A percentile compares a stretch with the other conserved stretches of the same genome.
These are phyloP conservation scores for Mesembrinibis cayennensis DNA, from an alignment of 2,113 vertebrate species.

Conservation along the genomic window DNA sequence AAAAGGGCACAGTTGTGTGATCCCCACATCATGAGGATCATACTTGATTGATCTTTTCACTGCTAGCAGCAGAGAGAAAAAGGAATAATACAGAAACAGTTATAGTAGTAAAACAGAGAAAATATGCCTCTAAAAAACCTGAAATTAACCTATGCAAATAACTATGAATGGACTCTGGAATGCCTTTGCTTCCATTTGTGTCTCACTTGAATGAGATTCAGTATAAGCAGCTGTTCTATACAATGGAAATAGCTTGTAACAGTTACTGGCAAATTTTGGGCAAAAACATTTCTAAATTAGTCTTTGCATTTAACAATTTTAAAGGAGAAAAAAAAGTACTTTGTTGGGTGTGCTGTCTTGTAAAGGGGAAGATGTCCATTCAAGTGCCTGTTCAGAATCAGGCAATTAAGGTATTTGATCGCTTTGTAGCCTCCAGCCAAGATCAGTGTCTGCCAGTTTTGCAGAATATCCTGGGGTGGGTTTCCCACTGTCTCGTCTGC, in stretches of 20 bases:
- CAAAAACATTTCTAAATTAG: neutral
- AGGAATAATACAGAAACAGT: neutral
- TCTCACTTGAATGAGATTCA: slow-evolving; percentile 30
- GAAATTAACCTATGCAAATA: slow-evolving; percentile 54
- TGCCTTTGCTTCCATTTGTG: slow-evolving; percentile 8
- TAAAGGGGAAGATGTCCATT: neutral
- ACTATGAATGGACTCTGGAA: neutral
- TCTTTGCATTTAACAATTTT: neutral
- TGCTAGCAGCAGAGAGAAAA: neutral
- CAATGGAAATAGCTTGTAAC: neutral
- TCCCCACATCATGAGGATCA: neutral
- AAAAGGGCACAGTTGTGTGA: neutral
- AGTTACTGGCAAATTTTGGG: neutral
- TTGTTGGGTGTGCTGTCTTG: neutral
- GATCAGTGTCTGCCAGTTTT: neutral
- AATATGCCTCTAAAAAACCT: neutral
- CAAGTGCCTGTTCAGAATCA: neutral
- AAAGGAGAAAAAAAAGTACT: neutral
- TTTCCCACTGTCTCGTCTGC: neutral
- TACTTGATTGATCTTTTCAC: neutral
- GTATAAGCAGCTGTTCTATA: slow-evolving; percentile 4
- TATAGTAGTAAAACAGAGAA: neutral
- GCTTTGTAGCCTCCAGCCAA: neutral
- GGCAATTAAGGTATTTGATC: neutral
- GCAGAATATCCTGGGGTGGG: neutral